phyloP scores from a whole-genome alignment of 2,113 vertebrate genomes.

The Xenopus laevis region DNA sequence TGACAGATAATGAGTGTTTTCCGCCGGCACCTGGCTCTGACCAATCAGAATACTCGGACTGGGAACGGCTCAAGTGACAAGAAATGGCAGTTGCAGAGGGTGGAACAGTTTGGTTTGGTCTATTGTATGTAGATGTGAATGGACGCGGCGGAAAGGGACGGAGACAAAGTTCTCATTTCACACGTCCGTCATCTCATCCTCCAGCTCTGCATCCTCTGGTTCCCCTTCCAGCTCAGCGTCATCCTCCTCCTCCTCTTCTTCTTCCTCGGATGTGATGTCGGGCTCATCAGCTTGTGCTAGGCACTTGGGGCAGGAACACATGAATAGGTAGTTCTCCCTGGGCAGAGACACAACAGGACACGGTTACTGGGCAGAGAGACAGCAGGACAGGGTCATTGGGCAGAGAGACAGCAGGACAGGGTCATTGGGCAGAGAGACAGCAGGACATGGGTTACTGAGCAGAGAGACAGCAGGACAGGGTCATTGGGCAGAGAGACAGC shows the following conservation, averaged over 20 bases:
- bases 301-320: slow-evolving; percentile 93
- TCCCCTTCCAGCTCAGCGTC: slow-evolving; percentile 85
- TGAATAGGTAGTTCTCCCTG: slow-evolving; percentile 96
- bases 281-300: slow-evolving; percentile 81
- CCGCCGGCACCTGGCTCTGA: slow-evolving; percentile 6
- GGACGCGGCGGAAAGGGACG: not conserved
- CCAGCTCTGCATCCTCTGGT: slow-evolving; percentile 83
- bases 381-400: too few species aligned
- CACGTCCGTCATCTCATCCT: slow-evolving; percentile 97
- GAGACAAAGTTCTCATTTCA: slow-evolving; percentile 54
- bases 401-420: too few species aligned
- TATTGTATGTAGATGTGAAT: not conserved
- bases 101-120: not conserved
- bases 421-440: too few species aligned
- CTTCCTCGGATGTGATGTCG: slow-evolving; percentile 89
- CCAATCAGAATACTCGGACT: slow-evolving; percentile 20
- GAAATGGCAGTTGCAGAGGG: not conserved
- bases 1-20: not conserved
- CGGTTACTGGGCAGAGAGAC: too few species aligned
- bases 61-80: not conserved
- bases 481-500: too few species aligned
- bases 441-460: too few species aligned
- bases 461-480: too few species aligned
- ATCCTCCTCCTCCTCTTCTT: slow-evolving; percentile 78
- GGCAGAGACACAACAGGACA: too few species aligned